phyloP scores from a whole-genome alignment of 2,888 invertebrate genomes.

The Cerastis rubricosa region DNA sequence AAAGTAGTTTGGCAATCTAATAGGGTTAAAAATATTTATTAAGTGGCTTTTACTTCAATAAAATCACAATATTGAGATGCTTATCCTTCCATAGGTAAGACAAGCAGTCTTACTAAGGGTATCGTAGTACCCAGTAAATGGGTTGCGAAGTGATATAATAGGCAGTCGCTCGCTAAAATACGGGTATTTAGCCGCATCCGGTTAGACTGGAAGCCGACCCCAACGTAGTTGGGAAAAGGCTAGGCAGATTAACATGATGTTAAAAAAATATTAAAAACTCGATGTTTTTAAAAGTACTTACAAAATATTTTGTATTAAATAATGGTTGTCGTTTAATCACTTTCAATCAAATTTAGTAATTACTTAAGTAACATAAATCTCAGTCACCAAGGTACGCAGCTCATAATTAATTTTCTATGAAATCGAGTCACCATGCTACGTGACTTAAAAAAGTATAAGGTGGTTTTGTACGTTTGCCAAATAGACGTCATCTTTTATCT shows the following conservation, averaged over 20 bases:
- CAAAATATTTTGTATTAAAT: neutral
- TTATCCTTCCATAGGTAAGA: too few species aligned
- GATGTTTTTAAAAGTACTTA: neutral
- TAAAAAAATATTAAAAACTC: neutral
- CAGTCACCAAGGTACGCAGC: neutral
- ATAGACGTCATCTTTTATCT: neutral
- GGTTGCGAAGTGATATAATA: neutral
- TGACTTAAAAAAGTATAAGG: neutral
- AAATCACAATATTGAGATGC: neutral
- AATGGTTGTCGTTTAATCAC: neutral
- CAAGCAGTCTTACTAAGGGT: neutral
- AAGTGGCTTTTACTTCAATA: neutral
- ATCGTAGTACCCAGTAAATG: neutral
- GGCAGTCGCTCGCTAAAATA: neutral
- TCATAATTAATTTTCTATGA: neutral
- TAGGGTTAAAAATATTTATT: neutral
- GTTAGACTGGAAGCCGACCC: neutral
- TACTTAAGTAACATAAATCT: too few species aligned
- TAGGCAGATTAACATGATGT: neutral
- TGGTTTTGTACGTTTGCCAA: neutral
- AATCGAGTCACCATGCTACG: neutral
- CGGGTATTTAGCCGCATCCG: neutral
- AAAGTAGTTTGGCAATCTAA: constrained; percentile 1
- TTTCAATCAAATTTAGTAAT: neutral
- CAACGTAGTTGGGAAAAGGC: neutral